A percentile compares a stretch with the other conserved stretches of the same genome.
Conservation (phyloP, 2,888 invertebrate genomes). For the Chelonus formosanus region DNA sequence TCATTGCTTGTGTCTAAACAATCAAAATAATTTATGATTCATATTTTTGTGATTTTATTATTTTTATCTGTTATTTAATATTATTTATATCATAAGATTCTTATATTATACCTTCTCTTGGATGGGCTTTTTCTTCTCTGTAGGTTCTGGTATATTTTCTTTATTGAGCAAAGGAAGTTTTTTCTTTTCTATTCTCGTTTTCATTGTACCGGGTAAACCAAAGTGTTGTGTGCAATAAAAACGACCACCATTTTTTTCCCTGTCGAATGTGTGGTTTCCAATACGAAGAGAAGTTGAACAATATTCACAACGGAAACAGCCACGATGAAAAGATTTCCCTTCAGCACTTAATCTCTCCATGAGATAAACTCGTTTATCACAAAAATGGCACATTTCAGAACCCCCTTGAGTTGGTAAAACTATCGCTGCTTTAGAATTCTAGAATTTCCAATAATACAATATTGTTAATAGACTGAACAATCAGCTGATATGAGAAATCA, state of each 20-base stretch:
- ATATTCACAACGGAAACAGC: conserved; percentile 94
- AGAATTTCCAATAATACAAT: conserved; percentile 44
- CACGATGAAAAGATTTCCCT: conserved; percentile 89
- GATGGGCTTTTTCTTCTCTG: conserved; percentile 64
- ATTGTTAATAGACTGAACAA: conserved; percentile 20
- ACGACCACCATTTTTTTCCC: conserved; percentile 63
- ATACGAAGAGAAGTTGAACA: conserved; percentile 86
- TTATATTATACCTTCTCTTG: conserved; percentile 61
- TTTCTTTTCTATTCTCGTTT: conserved; percentile 58
- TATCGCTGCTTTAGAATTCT: conserved; percentile 71
- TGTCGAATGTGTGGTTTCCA: conserved; percentile 65
- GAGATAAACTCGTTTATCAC: conserved; percentile 90
- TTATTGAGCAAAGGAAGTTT: conserved; percentile 56
- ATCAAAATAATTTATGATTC: conserved; percentile 18
- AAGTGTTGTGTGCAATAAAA: conserved; percentile 83
- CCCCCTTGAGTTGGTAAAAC: conserved; percentile 73
- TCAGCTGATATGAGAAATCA: conserved; percentile 17
- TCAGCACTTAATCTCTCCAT: conserved; percentile 92
- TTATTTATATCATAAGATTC: background rate
- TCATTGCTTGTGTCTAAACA: conserved; percentile 50
- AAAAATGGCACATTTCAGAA: conserved; percentile 86
- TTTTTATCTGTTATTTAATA: conserved; percentile 1
- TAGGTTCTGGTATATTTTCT: conserved; percentile 60
- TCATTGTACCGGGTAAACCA: conserved; percentile 70
- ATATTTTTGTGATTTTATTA: conserved; percentile 11